Percentiles rank a stretch among this genome's conserved stretches.
These are phyloP conservation scores for Ptilonorhynchus violaceus DNA, from an alignment of 2,113 vertebrate genomes.

Conservation along the genomic window DNA sequence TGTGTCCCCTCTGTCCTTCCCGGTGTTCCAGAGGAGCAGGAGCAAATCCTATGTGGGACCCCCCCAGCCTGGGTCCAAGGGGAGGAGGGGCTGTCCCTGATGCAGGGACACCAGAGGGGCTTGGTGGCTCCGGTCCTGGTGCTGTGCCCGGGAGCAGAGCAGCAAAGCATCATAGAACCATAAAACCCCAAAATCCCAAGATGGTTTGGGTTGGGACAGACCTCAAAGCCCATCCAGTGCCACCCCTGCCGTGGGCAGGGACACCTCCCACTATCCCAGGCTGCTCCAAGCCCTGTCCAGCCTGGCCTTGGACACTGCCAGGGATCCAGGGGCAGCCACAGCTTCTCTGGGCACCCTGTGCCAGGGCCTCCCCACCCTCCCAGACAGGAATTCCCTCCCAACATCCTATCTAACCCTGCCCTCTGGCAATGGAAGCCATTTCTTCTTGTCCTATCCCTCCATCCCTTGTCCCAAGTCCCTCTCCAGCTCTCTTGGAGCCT, in stretches of 20 bases:
- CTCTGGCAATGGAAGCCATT: not conserved
- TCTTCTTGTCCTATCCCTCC: not conserved
- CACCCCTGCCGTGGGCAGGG: not conserved
- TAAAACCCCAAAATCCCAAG: not conserved
- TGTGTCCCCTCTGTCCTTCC: fast-evolving
- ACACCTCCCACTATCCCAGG: not conserved
- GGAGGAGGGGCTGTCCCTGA: not conserved
- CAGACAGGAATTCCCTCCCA: not conserved
- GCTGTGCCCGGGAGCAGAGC: fast-evolving
- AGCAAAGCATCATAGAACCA: fast-evolving
- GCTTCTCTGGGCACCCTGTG: not conserved
- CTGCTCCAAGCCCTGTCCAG: not conserved
- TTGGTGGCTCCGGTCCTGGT: fast-evolving
- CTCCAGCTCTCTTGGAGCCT: not conserved
- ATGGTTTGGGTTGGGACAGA: not conserved
- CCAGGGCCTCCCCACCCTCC: not conserved
- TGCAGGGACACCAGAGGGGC: not conserved
- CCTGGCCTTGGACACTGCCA: not conserved
- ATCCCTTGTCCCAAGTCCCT: not conserved
- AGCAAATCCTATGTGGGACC: fast-evolving
- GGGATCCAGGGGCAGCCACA: not conserved
- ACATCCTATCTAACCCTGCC: not conserved
- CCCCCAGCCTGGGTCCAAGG: fast-evolving
- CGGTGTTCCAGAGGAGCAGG: not conserved
- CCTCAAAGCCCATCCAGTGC: fast-evolving